Conservation (phyloP, 1,140 invertebrate species). For the Drosophila busckii region DNA sequence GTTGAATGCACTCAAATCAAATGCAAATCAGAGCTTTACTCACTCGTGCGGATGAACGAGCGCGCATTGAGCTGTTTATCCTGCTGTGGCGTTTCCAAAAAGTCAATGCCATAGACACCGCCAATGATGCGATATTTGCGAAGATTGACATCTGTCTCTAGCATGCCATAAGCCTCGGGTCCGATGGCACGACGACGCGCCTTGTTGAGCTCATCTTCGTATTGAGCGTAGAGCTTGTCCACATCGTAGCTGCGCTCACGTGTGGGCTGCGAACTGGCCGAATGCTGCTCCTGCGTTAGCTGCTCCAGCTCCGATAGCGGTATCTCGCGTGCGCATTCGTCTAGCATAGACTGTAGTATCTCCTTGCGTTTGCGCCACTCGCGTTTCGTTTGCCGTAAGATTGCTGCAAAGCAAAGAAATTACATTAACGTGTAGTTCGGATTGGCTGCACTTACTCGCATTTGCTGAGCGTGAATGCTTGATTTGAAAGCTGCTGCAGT, state of each 20-base stretch:
- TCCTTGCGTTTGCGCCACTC: conserved; percentile 78
- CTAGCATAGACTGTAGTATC: conserved; percentile 67
- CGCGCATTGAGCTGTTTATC: conserved; percentile 77
- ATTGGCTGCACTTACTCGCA: conserved; percentile 43
- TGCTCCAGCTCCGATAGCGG: conserved; percentile 53
- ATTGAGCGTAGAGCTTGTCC: conserved; percentile 74
- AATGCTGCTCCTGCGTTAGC: conserved; percentile 58
- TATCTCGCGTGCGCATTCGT: conserved; percentile 55
- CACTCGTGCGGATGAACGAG: conserved; percentile 71
- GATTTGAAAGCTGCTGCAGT: conserved; percentile 78
- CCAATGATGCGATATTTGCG: conserved; percentile 84
- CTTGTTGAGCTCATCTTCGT: conserved; percentile 77
- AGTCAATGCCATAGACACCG: conserved; percentile 83
- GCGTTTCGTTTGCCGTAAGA: conserved; percentile 67
- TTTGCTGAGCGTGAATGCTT: conserved; percentile 59
- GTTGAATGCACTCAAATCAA: no score
- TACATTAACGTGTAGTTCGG: neutral
- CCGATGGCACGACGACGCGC: conserved; percentile 66
- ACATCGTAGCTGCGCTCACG: conserved; percentile 60
- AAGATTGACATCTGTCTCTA: conserved; percentile 83
- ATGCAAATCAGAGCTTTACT: neutral
- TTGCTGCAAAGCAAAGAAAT: conserved; percentile 40
- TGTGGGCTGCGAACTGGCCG: conserved; percentile 43
- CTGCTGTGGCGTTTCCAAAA: conserved; percentile 84
- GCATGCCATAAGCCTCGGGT: conserved; percentile 58